A percentile compares a stretch with the other conserved stretches of the same genome.
phyloP scores from a whole-genome alignment of 2,797 vertebrate species.

The Mastacembelus armatus region DNA sequence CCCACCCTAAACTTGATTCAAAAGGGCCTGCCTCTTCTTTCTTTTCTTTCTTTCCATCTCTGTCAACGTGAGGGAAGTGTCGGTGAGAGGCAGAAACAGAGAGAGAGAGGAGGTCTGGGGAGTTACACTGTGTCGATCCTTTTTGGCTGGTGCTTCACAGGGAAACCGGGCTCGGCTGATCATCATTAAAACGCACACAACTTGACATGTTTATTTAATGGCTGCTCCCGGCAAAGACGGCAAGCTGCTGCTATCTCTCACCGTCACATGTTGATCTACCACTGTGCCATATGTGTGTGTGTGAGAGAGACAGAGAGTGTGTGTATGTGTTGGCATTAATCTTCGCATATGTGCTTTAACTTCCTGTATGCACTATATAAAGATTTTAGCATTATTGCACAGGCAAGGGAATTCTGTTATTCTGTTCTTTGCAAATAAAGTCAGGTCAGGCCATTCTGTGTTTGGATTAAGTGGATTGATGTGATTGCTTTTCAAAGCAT shows the following conservation, averaged over 20 bases:
- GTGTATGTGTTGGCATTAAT: slow-evolving; percentile 52
- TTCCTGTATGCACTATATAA: slow-evolving; percentile 27
- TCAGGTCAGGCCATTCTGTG: slow-evolving; percentile 48
- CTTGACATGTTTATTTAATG: slow-evolving; percentile 87
- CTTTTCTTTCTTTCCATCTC: slow-evolving; percentile 78
- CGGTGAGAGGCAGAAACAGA: slow-evolving; percentile 64
- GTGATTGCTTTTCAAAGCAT: slow-evolving; percentile 42
- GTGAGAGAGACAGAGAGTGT: slow-evolving; percentile 10
- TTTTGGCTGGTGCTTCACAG: slow-evolving; percentile 82
- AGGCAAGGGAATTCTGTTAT: neutral
- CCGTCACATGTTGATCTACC: slow-evolving; percentile 82
- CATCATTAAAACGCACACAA: slow-evolving; percentile 84
- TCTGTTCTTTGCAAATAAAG: slow-evolving; percentile 24
- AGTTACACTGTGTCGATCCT: slow-evolving; percentile 81
- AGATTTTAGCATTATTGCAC: slow-evolving; percentile 26
- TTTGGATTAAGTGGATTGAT: slow-evolving; percentile 51
- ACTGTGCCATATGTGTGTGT: slow-evolving; percentile 67
- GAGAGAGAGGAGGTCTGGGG: slow-evolving; percentile 76
- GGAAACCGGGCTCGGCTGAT: slow-evolving; percentile 78
- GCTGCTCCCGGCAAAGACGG: slow-evolving; percentile 81
- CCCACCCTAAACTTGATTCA: slow-evolving; percentile 69
- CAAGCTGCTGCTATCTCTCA: slow-evolving; percentile 83
- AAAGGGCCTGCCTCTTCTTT: slow-evolving; percentile 75
- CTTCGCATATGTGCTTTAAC: slow-evolving; percentile 54
- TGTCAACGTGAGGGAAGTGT: slow-evolving; percentile 78